phyloP scores from a whole-genome alignment of 2,113 vertebrate genomes.

The Myotis yumanensis region DNA sequence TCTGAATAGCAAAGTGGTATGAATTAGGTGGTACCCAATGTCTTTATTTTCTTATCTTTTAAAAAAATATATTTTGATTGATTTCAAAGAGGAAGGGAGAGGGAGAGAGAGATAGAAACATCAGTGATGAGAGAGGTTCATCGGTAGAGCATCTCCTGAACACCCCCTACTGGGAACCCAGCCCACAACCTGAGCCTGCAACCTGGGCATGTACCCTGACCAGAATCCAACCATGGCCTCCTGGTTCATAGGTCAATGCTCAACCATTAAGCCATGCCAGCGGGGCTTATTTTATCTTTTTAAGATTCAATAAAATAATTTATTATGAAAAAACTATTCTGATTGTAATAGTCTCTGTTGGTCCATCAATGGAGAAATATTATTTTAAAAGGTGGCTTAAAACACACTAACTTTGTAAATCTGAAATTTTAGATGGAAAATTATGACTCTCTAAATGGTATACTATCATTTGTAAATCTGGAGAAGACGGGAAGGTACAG shows the following conservation, averaged over 20 bases:
- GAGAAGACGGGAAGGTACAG: neutral
- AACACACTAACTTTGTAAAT: neutral
- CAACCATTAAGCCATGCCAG: too few species aligned
- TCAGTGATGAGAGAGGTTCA: too few species aligned
- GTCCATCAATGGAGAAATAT: neutral
- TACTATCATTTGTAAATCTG: slow-evolving; percentile 13
- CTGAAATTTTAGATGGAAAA: neutral
- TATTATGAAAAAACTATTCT: neutral
- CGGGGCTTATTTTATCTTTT: neutral
- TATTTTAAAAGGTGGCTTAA: neutral
- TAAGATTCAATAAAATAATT: slow-evolving; percentile 8
- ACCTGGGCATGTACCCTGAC: too few species aligned
- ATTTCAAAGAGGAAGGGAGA: too few species aligned
- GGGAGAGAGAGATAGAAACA: too few species aligned
- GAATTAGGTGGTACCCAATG: neutral
- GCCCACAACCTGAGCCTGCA: too few species aligned
- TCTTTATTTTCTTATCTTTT: neutral
- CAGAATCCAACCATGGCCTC: too few species aligned
- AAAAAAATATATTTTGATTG: neutral
- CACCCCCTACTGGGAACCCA: too few species aligned
- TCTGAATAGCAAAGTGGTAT: neutral
- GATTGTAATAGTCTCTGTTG: neutral
- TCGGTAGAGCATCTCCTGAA: too few species aligned
- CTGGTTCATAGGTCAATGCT: too few species aligned
- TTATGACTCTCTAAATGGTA: neutral